phyloP scores from a whole-genome alignment of 92 coral and sea anemone species.

The Siderastrea radians region DNA sequence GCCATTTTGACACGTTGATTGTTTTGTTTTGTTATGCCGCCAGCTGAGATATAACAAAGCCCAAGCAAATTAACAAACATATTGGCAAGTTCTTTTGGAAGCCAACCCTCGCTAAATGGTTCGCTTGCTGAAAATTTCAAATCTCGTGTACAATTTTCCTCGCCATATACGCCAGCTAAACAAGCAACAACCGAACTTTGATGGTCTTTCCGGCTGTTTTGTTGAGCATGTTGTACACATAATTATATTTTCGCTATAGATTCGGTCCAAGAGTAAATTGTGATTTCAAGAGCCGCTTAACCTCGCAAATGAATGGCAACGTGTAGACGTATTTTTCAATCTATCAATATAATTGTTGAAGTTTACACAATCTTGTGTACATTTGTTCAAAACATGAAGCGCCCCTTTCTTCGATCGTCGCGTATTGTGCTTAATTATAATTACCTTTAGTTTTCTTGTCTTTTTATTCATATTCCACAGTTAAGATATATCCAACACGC shows the following conservation, averaged over 20 bases:
- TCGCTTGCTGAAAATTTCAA: conserved; percentile 10
- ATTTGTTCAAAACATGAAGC: conserved; percentile 15
- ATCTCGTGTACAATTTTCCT: neutral
- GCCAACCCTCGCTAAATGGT: conserved; percentile 4
- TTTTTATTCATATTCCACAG: neutral
- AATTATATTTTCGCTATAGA: conserved; percentile 11
- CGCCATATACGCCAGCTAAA: neutral
- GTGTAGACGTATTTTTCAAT: conserved; percentile 10
- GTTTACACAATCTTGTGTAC: conserved; percentile 30
- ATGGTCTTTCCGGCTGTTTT: neutral
- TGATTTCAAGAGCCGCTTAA: conserved; percentile 10
- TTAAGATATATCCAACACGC: neutral
- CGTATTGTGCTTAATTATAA: neutral
- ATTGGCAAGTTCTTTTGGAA: conserved; percentile 24
- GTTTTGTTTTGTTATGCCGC: conserved; percentile 27
- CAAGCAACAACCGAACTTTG: neutral
- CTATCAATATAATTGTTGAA: conserved; percentile 40
- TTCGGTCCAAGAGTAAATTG: conserved; percentile 18
- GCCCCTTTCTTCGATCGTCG: neutral
- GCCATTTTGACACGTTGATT: conserved; percentile 52
- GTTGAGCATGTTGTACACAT: conserved; percentile 6
- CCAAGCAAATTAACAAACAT: conserved; percentile 32
- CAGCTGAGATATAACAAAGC: conserved; percentile 45
- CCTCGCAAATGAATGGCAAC: conserved; percentile 6
- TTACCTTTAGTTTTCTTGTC: neutral